phyloP scores from a whole-genome alignment of 37 sponge, comb jelly and placozoan genomes.

The Halichondria panicea region DNA sequence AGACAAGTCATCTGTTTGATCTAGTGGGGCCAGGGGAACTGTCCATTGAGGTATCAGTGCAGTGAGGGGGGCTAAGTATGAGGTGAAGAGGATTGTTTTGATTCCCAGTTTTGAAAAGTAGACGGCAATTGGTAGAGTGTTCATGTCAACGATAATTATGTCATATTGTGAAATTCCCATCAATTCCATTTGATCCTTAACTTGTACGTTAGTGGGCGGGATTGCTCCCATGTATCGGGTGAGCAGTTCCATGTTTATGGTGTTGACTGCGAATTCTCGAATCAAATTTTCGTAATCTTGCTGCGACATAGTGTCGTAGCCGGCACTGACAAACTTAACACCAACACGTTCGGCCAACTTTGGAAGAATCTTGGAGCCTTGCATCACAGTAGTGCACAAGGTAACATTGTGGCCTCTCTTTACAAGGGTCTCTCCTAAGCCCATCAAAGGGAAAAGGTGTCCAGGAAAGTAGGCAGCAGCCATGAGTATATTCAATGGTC shows the following conservation, averaged over 20 bases:
- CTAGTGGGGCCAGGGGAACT: background rate
- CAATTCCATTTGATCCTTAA: no score
- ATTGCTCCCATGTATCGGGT: no score
- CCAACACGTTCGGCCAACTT: background rate
- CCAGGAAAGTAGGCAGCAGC: background rate
- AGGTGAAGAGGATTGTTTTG: no score
- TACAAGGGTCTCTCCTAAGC: constrained; percentile 3
- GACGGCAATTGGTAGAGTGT: background rate
- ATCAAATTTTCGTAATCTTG: no score
- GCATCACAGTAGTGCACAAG: background rate
- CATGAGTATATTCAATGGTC: background rate
- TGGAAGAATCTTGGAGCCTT: background rate
- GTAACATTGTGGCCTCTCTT: constrained; percentile 10
- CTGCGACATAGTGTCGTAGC: no score
- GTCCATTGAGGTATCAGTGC: no score
- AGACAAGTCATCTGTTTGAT: no score
- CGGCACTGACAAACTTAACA: background rate
- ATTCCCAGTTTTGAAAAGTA: background rate
- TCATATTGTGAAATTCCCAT: no score
- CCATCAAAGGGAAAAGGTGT: background rate
- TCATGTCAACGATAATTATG: background rate
- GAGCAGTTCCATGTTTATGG: no score
- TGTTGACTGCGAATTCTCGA: no score
- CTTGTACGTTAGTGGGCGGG: background rate
- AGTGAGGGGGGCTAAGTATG: no score